phyloP scores from a whole-genome alignment of 2,113 vertebrate genomes.

The Colistium nudipinnis region DNA sequence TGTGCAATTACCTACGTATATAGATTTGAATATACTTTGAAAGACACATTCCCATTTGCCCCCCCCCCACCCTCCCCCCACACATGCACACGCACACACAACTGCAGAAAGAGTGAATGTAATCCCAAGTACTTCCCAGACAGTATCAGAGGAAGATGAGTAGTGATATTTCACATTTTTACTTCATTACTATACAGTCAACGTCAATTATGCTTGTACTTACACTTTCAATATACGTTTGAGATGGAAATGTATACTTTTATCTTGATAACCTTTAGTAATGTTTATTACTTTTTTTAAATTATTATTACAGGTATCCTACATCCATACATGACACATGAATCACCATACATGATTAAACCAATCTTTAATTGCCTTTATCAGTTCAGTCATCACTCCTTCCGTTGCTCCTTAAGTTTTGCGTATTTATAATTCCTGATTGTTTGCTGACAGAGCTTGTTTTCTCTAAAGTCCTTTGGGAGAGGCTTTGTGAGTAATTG shows the following conservation, averaged over 20 bases:
- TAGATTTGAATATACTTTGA: slow-evolving; percentile 43
- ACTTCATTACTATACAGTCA: too few species aligned
- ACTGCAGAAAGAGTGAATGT: slow-evolving; percentile 19
- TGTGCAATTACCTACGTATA: not conserved
- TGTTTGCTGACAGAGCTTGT: slow-evolving; percentile 19
- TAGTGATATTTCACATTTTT: slow-evolving; percentile 22
- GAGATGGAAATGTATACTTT: not conserved
- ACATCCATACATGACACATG: too few species aligned
- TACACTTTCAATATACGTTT: slow-evolving; percentile 7
- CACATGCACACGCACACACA: slow-evolving; percentile 11
- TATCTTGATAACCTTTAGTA: not conserved
- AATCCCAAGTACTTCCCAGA: slow-evolving; percentile 35
- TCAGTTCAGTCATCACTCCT: not conserved
- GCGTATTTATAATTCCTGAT: slow-evolving; percentile 23
- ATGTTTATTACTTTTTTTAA: too few species aligned
- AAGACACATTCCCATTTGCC: slow-evolving; percentile 10
- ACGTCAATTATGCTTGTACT: not conserved
- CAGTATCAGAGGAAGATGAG: slow-evolving; percentile 2
- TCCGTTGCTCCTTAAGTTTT: slow-evolving; percentile 1
- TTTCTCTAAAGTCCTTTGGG: slow-evolving; percentile 18
- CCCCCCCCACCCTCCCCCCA: slow-evolving; percentile 11
- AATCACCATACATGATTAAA: too few species aligned
- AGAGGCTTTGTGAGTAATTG: slow-evolving; percentile 10
- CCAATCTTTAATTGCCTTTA: not conserved
- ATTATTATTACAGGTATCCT: not conserved